Base-by-base conservation (phyloP, 2,113 vertebrate genomes). In the Hippocampus zosterae region DNA sequence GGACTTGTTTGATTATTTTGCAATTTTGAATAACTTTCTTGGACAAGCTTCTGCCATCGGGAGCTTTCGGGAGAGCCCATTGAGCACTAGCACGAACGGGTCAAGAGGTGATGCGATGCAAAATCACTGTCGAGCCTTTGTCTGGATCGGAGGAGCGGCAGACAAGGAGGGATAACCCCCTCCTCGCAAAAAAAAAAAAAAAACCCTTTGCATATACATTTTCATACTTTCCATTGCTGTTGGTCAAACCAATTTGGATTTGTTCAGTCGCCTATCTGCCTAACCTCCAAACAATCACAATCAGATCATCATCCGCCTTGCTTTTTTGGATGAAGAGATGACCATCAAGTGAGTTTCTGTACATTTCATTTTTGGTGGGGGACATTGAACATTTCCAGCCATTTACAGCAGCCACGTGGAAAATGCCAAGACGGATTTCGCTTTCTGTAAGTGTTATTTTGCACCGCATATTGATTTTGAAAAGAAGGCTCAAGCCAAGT, bases 261-360 rank as follows among this genome's bases (percentile, higher is more conserved):
- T 87, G 77, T 77, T 76, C 77, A 81, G 83, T 83, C 86, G 79
- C 85, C 88, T 79, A 80, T 87, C 85, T 88, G 76, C 71, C 65
- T 77, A 69, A 75, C 81, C 78, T 79, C 83, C 75, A 76, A 88
- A 87, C 82, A 90, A 82, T 76, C 79, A 75, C 78, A 80, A 82
- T 76, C 79, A 75, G 77, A 80, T 73, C 88, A 75, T 88, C 81
- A 66, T 84, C 74, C 85, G 72, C 73, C 77, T 70, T 72, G 84
- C 68, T 66, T 9, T 84, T 84, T 80, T 85, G 68, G 85, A 85
- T 79, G 64, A 79, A 78, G 87, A 81, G 77, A 93, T 93, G 93
- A 90, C 91, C 62, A 92, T 92, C 91, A 93, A 92, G 93, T 93
- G 92, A 93, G 90, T 92, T 82, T 79, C 73, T 86, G 81, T 74